These are phyloP conservation scores for Martes martes DNA, from an alignment of 2,113 vertebrate genomes.

Conservation along the genomic window DNA sequence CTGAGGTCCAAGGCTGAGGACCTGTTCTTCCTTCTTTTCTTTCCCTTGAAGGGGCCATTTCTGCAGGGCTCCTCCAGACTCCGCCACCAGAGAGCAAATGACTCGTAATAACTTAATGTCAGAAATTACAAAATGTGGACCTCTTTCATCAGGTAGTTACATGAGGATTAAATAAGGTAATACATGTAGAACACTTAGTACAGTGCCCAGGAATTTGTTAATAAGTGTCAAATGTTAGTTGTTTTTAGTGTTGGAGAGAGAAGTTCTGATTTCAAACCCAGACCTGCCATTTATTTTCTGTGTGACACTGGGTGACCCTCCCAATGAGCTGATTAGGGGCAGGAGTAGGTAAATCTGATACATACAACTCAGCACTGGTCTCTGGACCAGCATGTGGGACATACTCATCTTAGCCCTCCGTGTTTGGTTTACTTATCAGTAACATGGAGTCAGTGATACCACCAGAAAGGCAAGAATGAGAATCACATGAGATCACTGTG, in stretches of 20 bases:
- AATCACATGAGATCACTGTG: neutral
- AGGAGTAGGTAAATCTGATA: neutral
- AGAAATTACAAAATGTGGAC: neutral
- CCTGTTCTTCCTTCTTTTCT: slow-evolving; percentile 92
- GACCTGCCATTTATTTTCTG: neutral
- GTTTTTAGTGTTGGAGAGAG: neutral
- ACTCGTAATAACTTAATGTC: neutral
- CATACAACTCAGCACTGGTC: neutral
- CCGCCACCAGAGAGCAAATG: neutral
- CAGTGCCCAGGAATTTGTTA: neutral
- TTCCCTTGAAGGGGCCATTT: slow-evolving; percentile 95
- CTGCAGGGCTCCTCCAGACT: slow-evolving; percentile 62
- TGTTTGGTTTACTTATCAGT: neutral
- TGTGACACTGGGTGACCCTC: neutral
- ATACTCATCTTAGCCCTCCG: neutral
- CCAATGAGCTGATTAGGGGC: neutral
- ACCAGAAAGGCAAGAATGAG: neutral
- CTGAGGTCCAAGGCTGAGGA: neutral
- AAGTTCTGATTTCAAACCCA: neutral
- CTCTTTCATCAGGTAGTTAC: neutral
- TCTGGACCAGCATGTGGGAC: neutral
- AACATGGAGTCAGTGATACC: neutral
- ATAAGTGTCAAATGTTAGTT: neutral
- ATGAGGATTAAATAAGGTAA: neutral
- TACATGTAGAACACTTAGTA: neutral